Evolutionary conservation across 2,113 vertebrate genomes (phyloP).

Genomic region (Hemicordylus capensis): DNA sequence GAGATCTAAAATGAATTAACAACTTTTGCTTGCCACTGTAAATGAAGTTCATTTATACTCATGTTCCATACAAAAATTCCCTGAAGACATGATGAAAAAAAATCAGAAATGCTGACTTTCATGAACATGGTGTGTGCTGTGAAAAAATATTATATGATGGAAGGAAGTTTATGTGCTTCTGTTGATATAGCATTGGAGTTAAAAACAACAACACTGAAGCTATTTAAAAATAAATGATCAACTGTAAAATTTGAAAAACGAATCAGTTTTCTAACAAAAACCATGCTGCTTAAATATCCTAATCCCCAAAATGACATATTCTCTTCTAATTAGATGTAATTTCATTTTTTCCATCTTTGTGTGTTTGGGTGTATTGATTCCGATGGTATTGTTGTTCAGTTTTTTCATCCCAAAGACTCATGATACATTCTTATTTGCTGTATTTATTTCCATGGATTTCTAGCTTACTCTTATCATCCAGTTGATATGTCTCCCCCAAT

Average conservation of each 20-base stretch:
- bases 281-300: not conserved
- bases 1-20: conserved; percentile 43
- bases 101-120: conserved; percentile 8
- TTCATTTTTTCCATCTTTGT: not conserved
- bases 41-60: conserved; percentile 42
- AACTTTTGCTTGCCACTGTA: conserved; percentile 29
- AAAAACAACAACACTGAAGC: not conserved
- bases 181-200: not conserved
- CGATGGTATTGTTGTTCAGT: not conserved
- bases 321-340: not conserved
- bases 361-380: not conserved
- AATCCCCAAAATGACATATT: conserved; percentile 3
- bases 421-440: not conserved
- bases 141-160: conserved; percentile 22
- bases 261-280: conserved; percentile 34
- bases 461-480: not conserved
- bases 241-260: conserved; percentile 19
- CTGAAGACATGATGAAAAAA: not conserved
- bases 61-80: conserved; percentile 8
- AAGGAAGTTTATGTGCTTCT: not conserved
- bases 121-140: not conserved
- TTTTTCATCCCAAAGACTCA: not conserved
- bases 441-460: not conserved
- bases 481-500: not conserved
- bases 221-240: not conserved